Base-by-base conservation (phyloP, 23 tunicate species). In the Aplidium turbinatum region DNA sequence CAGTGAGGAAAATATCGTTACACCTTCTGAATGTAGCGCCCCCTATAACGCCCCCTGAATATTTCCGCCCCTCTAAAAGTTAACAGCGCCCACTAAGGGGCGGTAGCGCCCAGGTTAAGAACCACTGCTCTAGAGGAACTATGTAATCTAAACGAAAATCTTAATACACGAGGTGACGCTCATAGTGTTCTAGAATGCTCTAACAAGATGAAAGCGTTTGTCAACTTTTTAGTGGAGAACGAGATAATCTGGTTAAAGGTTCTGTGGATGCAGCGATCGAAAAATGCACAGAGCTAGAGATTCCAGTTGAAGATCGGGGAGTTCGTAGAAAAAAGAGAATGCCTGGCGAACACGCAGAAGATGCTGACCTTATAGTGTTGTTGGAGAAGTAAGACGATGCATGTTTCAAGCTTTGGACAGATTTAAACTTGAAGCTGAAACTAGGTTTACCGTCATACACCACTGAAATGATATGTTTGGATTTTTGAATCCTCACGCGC, bases 151-250 rank as follows among this genome's bases (percentile, higher is more conserved):
- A 73, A 73, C 79, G 79, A 73, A 73, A 73, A 73, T 73, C 79
- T 73, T 73, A 73, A 73, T 56, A 73, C 79, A 56, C 79, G 79
- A 70, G 79, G 76, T 56, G 79, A 73, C 67, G 79, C 79, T 73
- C 67, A 73, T 73, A 73, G 79, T 29, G 56, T 73, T 48, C 79
- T 73, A 55, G 79, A 73, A 73, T 63, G 46, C 70, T 63, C 47
- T 30, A 63, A 30, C 70, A 63, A 63, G 70, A 63, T 63, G 70
- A 63, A 63, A 63, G 70, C 70, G 70, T 63, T 63, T 63, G 70
- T 63, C 70, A 38, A 19, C 13, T 38, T 68, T 56, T 56, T 56
- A 56, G 63, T 60, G 74, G 38, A 68, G 74, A 68, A 68, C 74
- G 74, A 68, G 74, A 68, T 68, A 68, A 68, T 68, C 58, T 36